These are phyloP conservation scores for Calidris pygmaea DNA, from an alignment of 2,113 vertebrate species.

Conservation along the genomic window DNA sequence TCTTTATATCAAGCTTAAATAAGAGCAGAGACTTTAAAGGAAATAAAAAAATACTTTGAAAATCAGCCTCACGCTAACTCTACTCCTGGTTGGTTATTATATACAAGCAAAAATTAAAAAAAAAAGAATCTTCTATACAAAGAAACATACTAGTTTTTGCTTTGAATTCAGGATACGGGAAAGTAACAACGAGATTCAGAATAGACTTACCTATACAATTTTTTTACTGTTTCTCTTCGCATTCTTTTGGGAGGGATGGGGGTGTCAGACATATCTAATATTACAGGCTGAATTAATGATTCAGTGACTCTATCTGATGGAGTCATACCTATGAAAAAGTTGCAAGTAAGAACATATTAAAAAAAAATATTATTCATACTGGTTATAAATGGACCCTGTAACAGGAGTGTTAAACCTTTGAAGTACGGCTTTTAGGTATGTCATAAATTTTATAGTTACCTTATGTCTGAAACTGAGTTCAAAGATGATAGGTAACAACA, in stretches of 20 bases:
- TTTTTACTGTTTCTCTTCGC: constrained; percentile 71
- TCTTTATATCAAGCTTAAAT: not conserved
- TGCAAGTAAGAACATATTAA: not conserved
- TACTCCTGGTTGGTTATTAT: not conserved
- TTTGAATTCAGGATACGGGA: not conserved
- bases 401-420: not conserved
- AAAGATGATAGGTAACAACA: not conserved
- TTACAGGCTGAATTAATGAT: constrained; percentile 27
- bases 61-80: not conserved
- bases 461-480: not conserved
- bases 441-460: not conserved
- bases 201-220: constrained; percentile 57
- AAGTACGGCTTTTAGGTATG: not conserved
- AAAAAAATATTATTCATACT: not conserved
- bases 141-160: not conserved
- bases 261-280: constrained; percentile 50
- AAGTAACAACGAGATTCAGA: not conserved
- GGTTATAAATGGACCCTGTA: not conserved
- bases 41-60: not conserved
- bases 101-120: not conserved
- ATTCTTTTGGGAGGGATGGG: constrained; percentile 77
- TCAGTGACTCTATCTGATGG: constrained; percentile 62
- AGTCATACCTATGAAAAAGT: constrained; percentile 72
- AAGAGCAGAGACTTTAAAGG: not conserved
- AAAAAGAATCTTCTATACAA: not conserved